Evolutionary conservation across 2,113 vertebrate genomes (phyloP), one percentile per base, ranked within the genome.

Genomic region (Cacatua alba): DNA sequence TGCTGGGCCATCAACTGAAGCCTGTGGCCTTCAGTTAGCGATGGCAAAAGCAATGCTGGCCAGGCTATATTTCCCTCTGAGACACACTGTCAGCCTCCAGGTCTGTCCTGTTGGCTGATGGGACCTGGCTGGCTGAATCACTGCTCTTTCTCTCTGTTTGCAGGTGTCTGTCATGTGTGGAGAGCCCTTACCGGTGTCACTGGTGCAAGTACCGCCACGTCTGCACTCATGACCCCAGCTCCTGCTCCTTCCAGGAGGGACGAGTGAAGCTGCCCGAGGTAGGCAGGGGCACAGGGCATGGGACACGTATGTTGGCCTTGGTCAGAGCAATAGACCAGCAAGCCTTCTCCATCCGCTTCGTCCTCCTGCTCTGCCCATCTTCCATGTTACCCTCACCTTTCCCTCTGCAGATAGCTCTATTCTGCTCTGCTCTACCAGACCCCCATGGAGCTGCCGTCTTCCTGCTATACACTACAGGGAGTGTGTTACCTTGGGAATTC

Each of bases 181-280:
- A 99, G 89, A 99, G 99, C 76, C 99, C 99, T 0, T 99, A 99
- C 91, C 98, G 98, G 83, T 99, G 99, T 48, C 99, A 99, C 97
- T 99, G 99, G 99, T 99, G 99, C 96, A 99, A 99, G 98, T 99
- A 99, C 96, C 98, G 99, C 51, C 99, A 99, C 1, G 98, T 99
- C 90, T 99, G 99, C 86, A 99, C 99, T 68, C 99, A 99, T 1
- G 99, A 99, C 92, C 99, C 99, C 26, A 98, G 98, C 69, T 99
- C 98, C 14, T 99, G 99, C 95, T 99, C 99, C 94, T 99, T 99
- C 97, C 99, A 99, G 96, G 99, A 99, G 93, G 99, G 99, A 71
- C 97, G 98, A 51, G 99, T 99, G 96, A 99, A 99, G 96, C 95
- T 99, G 83, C 98, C 99, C 0, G 99, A 99, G 99, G 99, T 99